Evolutionary conservation across 2,113 vertebrate genomes (phyloP).

Genomic region (Platycercus adscitus): DNA sequence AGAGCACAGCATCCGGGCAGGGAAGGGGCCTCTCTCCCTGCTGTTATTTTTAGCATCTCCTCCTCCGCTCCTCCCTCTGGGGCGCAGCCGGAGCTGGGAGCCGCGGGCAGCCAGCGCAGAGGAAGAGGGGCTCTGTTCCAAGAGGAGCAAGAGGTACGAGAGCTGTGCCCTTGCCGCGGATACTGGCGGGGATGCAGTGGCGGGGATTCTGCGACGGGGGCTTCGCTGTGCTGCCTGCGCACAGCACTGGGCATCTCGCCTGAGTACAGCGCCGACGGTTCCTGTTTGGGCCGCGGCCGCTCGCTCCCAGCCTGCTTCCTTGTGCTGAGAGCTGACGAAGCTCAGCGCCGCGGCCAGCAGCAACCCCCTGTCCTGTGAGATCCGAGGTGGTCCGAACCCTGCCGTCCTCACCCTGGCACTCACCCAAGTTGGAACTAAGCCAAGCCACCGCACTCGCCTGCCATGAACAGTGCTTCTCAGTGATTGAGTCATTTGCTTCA

Average conservation of each 20-base stretch:
- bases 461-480: accelerated
- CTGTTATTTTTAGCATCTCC: background rate
- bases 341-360: background rate
- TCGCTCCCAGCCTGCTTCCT: background rate
- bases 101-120: background rate
- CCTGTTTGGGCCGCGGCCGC: background rate
- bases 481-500: background rate
- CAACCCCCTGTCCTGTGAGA: background rate
- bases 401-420: background rate
- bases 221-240: background rate
- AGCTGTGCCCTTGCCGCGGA: background rate
- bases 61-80: background rate
- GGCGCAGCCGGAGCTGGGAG: background rate
- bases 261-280: background rate
- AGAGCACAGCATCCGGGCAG: background rate
- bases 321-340: background rate
- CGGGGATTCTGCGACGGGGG: background rate
- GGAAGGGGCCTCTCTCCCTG: background rate
- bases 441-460: accelerated
- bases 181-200: background rate
- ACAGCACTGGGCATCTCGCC: background rate
- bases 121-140: background rate
- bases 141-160: background rate
- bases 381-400: accelerated
- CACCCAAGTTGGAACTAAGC: background rate